These are phyloP conservation scores for Halichoerus grypus DNA, from an alignment of 2,113 vertebrate species.

Conservation along the genomic window DNA sequence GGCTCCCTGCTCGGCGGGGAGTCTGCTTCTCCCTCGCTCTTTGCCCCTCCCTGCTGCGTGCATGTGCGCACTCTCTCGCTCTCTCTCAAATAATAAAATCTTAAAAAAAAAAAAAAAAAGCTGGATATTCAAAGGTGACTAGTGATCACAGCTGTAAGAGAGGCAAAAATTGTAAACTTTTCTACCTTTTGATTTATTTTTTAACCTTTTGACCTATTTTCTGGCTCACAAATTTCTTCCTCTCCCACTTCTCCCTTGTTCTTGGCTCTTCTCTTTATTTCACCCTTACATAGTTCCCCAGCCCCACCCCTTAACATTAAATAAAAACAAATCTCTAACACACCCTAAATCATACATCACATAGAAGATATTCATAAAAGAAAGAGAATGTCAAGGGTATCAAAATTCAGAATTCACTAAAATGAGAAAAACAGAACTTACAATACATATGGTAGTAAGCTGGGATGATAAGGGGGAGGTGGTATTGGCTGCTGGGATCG, in stretches of 20 bases:
- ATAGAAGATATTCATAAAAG: slow-evolving; percentile 1
- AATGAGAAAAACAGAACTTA: slow-evolving; percentile 81
- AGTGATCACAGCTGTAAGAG: background rate
- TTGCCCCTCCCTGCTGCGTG: background rate
- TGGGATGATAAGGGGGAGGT: slow-evolving; percentile 96
- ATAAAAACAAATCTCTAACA: slow-evolving; percentile 12
- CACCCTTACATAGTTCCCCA: background rate
- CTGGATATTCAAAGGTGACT: background rate
- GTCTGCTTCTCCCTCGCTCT: background rate
- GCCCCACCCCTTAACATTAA: background rate
- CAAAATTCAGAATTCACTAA: slow-evolving; percentile 50
- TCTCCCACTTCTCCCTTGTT: background rate
- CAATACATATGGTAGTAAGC: slow-evolving; percentile 98
- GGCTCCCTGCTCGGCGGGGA: background rate
- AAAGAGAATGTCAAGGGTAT: background rate
- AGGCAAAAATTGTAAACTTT: background rate
- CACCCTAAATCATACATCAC: background rate
- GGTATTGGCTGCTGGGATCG: slow-evolving; percentile 95
- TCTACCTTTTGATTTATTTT: background rate
- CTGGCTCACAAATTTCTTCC: background rate
- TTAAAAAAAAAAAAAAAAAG: background rate
- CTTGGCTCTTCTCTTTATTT: background rate
- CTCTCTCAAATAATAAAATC: background rate
- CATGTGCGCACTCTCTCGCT: too few relatives aligned
- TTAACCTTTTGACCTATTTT: background rate